Base-by-base conservation (phyloP, 2,113 vertebrate species). In the Bubalus kerabau region DNA sequence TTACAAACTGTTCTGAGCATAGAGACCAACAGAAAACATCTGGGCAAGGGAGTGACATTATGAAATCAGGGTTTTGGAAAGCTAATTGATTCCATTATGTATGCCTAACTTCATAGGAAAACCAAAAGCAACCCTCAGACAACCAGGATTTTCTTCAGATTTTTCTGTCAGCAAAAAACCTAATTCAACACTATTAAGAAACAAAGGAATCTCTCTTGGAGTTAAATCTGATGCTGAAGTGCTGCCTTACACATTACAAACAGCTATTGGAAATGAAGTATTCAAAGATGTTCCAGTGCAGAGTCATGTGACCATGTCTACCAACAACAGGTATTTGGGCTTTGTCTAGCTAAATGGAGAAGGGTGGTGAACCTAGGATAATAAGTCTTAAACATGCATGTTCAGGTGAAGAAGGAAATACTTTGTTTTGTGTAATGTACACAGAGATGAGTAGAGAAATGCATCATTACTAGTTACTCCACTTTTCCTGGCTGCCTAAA, bases 121-220 rank as follows among this genome's bases (percentile, higher is more conserved):
- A 81, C 99, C 99, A 32, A 99, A 99, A 98, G 99, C 99, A 52
- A 99, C 99, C 54, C 98, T 99, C 95, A 98, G 99, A 50, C 99
- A 99, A 93, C 99, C 99, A 5, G 98, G 98, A 57, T 97, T 98
- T 92, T 83, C 96, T 97, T 98, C 88, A 62, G 2, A 95, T 48
- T 97, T 82, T 95, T 97, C 56, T 86, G 43, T 98, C 95, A 98
- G 95, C 97, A 98, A 96, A 96, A 99, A 95, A 93, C 94, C 98
- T 7, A 94, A 97, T 84, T 48, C 90, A 95, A 3, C 92, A 36
- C 85, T 94, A 1, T 93, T 98, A 17, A 97, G 97, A 95, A 97
- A 97, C 67, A 98, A 84, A 97, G 96, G 92, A 95, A 91, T 50
- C 81, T 40, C 86, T 78, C 46, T 93, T 86, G 97, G 91, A 96